Evolutionary conservation across 2,113 vertebrate genomes (phyloP), one percentile per base, ranked within the genome.

Genomic region (Sciurus niger): DNA sequence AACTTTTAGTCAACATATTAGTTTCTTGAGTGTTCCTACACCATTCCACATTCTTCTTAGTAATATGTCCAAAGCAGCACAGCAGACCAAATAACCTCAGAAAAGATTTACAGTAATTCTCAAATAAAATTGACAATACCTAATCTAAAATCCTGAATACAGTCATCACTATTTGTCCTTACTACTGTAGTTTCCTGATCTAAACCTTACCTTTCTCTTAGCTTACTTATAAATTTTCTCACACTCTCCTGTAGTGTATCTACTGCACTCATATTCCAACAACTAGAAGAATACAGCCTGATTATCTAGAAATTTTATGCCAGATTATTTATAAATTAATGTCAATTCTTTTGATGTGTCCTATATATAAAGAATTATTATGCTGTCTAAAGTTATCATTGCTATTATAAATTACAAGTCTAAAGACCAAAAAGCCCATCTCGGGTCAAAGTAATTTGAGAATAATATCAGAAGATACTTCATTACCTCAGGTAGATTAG

Each of bases 1-100:
- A 97, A 90, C 46, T 96, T 96, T 84, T 55, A 70, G 10, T 51
- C 20, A 93, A 67, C 17, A 65, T 78, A 60, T 2, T 84, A 65
- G 48, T 74, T 84, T 83, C 65, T 48, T 48, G 3, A 14, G 17
- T 86, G 43, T 90, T 40, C 10, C 63, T 78, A 24, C 65, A 83
- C 28, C 58, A 87, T 32, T 73, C 28, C 13, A 95, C 20, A 84
- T 88, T 87, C 82, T 88, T 73, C 25, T 37, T 32, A 92, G 34
- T 16, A 79, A 37, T 46, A 70, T 63, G 65, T 43, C 14, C 30
- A 83, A 84, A 94, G 63, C 28, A 82, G 43, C 43, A 83, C 28
- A 76, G 43, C 16, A 3, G 40, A 58, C 4, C 65, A 92, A 89
- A 94, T 72, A 77, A 53, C 37, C 10, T 86, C 68, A 89, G 17